Conservation (phyloP, 2,113 vertebrate species). For the Rhabdornis inornatus region DNA sequence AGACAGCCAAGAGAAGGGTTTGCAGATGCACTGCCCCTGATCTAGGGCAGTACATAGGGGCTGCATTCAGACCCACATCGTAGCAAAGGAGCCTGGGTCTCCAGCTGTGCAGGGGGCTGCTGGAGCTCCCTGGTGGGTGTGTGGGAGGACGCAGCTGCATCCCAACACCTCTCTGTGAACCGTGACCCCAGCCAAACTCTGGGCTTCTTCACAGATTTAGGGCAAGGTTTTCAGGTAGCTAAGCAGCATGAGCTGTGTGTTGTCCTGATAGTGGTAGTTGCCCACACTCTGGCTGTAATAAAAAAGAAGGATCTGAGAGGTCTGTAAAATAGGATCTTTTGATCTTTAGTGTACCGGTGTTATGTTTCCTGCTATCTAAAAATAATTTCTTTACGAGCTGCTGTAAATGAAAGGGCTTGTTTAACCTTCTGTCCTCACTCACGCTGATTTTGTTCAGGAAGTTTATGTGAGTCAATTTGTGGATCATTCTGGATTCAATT, state of each 20-base stretch:
- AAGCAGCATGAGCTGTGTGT: neutral
- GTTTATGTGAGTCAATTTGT: neutral
- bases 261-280: neutral
- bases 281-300: neutral
- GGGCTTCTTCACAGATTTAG: neutral
- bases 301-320: neutral
- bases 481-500: neutral
- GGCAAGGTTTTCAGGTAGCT: neutral
- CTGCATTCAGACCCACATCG: neutral
- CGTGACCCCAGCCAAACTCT: accelerated
- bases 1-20: neutral
- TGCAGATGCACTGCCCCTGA: neutral
- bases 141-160: accelerated
- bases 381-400: conserved; percentile 46
- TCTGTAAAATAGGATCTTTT: conserved; percentile 33
- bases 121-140: accelerated
- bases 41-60: neutral
- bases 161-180: accelerated
- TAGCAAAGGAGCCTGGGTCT: neutral
- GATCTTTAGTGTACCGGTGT: conserved; percentile 8
- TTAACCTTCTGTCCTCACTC: conserved; percentile 30
- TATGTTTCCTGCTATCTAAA: conserved; percentile 55
- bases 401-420: conserved; percentile 29
- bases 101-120: neutral
- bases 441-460: neutral